Evolutionary conservation across 2,888 invertebrate genomes (phyloP).

Genomic region (Marronus borbonicus): DNA sequence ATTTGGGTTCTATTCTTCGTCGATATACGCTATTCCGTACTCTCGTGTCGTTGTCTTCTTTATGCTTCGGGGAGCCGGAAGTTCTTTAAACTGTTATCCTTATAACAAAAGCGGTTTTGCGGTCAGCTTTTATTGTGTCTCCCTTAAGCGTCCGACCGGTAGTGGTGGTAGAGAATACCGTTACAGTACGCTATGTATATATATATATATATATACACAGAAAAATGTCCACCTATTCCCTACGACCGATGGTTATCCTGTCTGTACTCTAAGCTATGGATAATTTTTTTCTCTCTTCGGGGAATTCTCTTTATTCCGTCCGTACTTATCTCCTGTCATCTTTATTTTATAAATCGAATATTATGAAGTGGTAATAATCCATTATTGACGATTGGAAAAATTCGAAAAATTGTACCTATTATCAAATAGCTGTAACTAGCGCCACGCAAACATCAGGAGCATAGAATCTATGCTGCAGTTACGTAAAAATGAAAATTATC

Average conservation of each 20-base stretch:
- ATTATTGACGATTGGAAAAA: too few species aligned
- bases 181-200: neutral
- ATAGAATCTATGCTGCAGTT: too few species aligned
- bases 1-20: constrained; percentile 30
- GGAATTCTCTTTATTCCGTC: neutral
- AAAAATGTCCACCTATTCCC: neutral
- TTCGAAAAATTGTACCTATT: too few species aligned
- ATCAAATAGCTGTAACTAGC: too few species aligned
- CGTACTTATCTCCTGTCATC: neutral
- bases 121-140: constrained; percentile 50
- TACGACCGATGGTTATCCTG: neutral
- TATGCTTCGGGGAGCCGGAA: constrained; percentile 39
- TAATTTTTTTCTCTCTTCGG: neutral
- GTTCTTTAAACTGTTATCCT: constrained; percentile 52
- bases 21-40: neutral
- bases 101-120: constrained; percentile 50
- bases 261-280: neutral
- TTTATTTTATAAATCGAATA: neutral
- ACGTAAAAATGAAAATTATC: too few species aligned
- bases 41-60: constrained; percentile 39
- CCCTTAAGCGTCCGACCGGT: neutral
- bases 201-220: neutral
- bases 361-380: too few species aligned
- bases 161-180: neutral
- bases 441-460: too few species aligned